Evolutionary conservation across 2,888 invertebrate species (phyloP), one percentile per base, ranked within the genome.

Genomic region (Philonicus albiceps): DNA sequence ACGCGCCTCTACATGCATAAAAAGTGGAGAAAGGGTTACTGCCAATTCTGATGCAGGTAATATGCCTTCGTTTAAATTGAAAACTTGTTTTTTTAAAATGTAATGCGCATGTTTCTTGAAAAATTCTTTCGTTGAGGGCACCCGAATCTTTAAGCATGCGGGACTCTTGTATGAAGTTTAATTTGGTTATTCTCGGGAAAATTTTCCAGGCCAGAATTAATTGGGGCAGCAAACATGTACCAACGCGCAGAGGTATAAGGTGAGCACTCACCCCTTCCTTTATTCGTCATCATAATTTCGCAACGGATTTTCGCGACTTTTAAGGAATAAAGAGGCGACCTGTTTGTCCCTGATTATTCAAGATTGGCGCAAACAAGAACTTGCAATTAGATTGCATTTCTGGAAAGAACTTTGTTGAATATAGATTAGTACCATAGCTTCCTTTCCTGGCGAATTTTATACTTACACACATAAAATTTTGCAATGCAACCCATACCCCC

Each of bases 101-200:
- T 86, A 64, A 78, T 86, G 86, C 86, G 86, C 86, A 86, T 76
- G 86, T 64, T 86, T 86, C 75, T 64, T 81, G 64, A 81, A 84
- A 83, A 84, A 73, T 73, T 13, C 27, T 40, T 73, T 40, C 84
- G 73, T 73, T 30, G 34, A 73, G n/a, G 73, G 49, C 43, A 22
- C 72, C 22, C 43, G 22, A 73, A 40, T 31, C 74, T 43, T 84
- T 84, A 84, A 84, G 64, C 55, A 83, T 64, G 34, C 40, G 37
- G 30, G 30, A 3, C 73, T 84, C 43, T 13, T 27, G 40, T 6
- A 27, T 30, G 37, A 34, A 19, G 53, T 81, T 84, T 73, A 84
- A 84, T 84, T 84, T 73, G 43, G 30, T 84, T 73, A 84, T 73
- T 43, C 73, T 30, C 16, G 73, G 30, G 43, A 4, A 53, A 40